Conservation (phyloP, 2,888 invertebrate species). For the Troides oblongomaculatus region DNA sequence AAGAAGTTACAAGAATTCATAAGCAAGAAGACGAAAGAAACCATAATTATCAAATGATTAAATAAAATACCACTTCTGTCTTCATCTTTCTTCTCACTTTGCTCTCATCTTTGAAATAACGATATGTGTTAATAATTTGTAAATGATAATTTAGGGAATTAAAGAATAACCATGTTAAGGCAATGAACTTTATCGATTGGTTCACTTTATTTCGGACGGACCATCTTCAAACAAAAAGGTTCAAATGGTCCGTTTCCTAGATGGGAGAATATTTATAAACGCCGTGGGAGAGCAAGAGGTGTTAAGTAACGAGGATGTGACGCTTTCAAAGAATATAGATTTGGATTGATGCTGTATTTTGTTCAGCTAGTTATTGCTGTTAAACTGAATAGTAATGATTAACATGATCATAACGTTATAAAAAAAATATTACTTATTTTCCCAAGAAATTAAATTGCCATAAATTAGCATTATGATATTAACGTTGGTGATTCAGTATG, state of each 20-base stretch:
- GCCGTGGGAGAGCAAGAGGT: slow-evolving; percentile 70
- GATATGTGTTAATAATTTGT: background rate
- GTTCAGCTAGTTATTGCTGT: background rate
- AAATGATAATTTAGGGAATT: background rate
- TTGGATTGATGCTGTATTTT: background rate
- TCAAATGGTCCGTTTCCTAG: slow-evolving; percentile 63
- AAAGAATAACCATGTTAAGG: slow-evolving; percentile 9
- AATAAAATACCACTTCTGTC: background rate
- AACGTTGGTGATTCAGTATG: slow-evolving; percentile 9
- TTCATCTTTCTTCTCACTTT: background rate
- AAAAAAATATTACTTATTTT: slow-evolving; percentile 10
- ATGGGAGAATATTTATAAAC: slow-evolving; percentile 51
- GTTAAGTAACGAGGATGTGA: slow-evolving; percentile 67
- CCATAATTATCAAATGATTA: background rate
- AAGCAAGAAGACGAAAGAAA: background rate
- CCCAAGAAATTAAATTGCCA: slow-evolving; percentile 22
- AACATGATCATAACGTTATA: background rate
- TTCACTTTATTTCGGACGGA: slow-evolving; percentile 24
- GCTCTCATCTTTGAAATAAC: background rate
- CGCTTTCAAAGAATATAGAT: slow-evolving; percentile 32
- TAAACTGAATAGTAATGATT: background rate
- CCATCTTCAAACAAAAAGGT: slow-evolving; percentile 35
- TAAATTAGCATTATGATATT: slow-evolving; percentile 23
- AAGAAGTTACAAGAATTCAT: background rate
- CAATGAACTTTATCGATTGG: slow-evolving; percentile 26